Conservation (phyloP, 2,888 invertebrate species). For the Xanthorhoe designata region DNA sequence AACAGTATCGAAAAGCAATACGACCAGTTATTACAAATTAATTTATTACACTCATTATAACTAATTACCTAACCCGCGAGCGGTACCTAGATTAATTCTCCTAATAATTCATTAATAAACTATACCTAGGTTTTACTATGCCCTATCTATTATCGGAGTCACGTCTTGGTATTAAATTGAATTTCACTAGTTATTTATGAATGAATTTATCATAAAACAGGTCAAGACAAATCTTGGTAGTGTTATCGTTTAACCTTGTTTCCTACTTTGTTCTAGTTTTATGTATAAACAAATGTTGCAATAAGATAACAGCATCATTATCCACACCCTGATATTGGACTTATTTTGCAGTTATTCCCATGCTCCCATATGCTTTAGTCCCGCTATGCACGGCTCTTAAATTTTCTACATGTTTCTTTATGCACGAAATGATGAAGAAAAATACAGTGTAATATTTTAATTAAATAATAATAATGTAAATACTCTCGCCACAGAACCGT, state of each 20-base stretch:
- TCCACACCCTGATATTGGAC: no score
- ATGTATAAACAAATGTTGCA: neutral
- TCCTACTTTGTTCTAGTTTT: conserved; percentile 21
- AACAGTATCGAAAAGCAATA: neutral
- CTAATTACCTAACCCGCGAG: conserved; percentile 14
- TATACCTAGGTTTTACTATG: conserved; percentile 19
- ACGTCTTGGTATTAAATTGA: conserved; percentile 29
- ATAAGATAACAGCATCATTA: neutral
- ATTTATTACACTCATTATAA: conserved; percentile 15
- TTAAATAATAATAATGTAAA: no score
- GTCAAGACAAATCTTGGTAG: conserved; percentile 48
- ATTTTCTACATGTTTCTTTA: no score
- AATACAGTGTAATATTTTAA: no score
- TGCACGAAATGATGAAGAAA: no score
- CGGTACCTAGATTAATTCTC: conserved; percentile 20
- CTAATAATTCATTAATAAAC: conserved; percentile 26
- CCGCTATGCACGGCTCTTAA: no score
- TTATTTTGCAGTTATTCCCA: no score
- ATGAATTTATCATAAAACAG: conserved; percentile 45
- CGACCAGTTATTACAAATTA: conserved; percentile 1
- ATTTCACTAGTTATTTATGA: conserved; percentile 44
- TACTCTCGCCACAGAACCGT: no score
- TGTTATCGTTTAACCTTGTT: conserved; percentile 48
- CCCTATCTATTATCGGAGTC: conserved; percentile 26
- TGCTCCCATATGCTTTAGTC: no score